Evolutionary conservation across 2,113 vertebrate species (phyloP).

Genomic region (Burhinus bistriatus): DNA sequence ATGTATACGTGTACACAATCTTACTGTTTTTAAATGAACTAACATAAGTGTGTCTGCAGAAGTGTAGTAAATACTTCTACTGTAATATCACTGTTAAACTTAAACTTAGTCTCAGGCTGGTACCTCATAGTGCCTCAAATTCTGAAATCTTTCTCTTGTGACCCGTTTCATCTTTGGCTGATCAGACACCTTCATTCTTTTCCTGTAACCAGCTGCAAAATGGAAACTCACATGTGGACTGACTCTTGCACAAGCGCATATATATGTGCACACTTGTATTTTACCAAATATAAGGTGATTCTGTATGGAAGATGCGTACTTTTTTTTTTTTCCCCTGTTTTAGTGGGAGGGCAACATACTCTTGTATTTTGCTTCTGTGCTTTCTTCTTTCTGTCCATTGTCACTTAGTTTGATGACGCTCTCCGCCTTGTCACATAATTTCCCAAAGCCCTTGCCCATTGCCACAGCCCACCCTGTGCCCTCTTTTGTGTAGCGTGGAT

Average conservation of each 20-base stretch:
- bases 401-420: not conserved
- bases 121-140: not conserved
- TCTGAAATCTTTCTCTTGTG: not conserved
- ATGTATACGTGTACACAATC: not conserved
- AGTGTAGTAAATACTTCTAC: not conserved
- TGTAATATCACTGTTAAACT: not conserved
- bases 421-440: not conserved
- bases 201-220: not conserved
- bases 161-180: not conserved
- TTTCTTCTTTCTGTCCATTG: not conserved
- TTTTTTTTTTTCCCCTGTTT: accelerated
- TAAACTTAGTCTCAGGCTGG: not conserved
- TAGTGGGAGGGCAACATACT: not conserved
- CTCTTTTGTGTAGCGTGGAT: not conserved
- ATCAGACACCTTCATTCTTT: not conserved
- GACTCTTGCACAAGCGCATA: not conserved
- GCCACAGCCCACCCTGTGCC: not conserved
- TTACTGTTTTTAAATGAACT: not conserved
- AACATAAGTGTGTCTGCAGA: not conserved
- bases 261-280: not conserved
- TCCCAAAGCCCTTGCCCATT: not conserved
- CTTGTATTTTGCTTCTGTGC: not conserved
- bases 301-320: not conserved
- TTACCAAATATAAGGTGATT: not conserved
- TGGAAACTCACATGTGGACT: not conserved